A percentile compares a stretch with the other conserved stretches of the same genome.
phyloP scores from a whole-genome alignment of 2,113 vertebrate genomes.

The Ardeotis arabs region DNA sequence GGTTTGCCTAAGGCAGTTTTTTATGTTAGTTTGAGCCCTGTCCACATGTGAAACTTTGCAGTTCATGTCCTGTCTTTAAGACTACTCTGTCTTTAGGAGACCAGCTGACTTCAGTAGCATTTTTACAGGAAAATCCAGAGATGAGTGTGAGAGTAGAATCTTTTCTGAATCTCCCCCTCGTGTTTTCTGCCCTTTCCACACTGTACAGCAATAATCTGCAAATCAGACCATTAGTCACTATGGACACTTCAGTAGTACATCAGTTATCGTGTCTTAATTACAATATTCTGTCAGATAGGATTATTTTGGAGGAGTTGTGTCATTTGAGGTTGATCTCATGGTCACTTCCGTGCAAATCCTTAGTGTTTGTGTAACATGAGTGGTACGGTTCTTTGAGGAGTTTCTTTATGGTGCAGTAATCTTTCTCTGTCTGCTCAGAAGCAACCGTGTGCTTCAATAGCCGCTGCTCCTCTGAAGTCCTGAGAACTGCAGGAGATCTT shows the following conservation, averaged over 20 bases:
- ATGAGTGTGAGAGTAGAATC: background rate
- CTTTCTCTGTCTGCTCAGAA: background rate
- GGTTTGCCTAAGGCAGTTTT: background rate
- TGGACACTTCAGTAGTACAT: background rate
- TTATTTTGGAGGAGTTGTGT: background rate
- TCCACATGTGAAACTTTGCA: background rate
- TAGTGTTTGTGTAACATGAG: background rate
- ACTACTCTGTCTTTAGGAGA: background rate
- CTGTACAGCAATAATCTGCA: background rate
- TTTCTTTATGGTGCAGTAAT: background rate
- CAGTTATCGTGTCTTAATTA: background rate
- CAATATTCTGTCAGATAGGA: background rate
- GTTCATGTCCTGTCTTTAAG: background rate
- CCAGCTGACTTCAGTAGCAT: background rate
- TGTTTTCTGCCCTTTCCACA: background rate
- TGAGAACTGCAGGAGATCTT: background rate
- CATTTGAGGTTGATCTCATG: accelerated
- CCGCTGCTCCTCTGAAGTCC: background rate
- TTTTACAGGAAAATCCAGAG: background rate
- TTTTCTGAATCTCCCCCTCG: background rate
- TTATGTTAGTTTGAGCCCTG: background rate
- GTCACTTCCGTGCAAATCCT: background rate
- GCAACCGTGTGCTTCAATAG: background rate
- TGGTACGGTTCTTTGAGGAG: background rate
- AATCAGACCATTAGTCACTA: background rate